These are phyloP conservation scores for Machimus atricapillus DNA, from an alignment of 2,888 invertebrate species.

Conservation along the genomic window DNA sequence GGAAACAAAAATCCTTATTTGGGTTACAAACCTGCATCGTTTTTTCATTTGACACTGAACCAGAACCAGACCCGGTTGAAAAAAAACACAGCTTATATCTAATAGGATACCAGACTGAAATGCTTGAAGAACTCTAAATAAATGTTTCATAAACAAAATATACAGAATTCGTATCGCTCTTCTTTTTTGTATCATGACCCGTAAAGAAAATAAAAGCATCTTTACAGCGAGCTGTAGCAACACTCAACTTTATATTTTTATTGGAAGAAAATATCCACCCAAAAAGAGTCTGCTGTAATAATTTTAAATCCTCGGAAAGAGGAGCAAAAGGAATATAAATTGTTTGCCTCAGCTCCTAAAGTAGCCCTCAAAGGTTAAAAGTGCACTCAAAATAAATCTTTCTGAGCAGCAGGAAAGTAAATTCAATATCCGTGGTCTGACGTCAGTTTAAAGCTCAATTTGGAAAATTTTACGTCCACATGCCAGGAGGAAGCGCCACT, in stretches of 20 bases:
- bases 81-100: too few relatives aligned
- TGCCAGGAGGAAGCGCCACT: background rate
- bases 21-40: too few relatives aligned
- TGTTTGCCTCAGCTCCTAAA: background rate
- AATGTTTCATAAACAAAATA: background rate
- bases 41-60: too few relatives aligned
- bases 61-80: too few relatives aligned
- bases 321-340: background rate
- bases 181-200: background rate
- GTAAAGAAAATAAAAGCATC: background rate
- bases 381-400: background rate
- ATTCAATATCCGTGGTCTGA: background rate
- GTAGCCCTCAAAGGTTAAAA: background rate
- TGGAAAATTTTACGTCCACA: background rate
- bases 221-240: background rate
- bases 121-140: background rate
- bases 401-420: background rate
- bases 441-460: background rate
- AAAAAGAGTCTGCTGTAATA: background rate
- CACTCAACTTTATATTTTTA: background rate
- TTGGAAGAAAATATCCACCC: background rate
- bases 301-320: background rate
- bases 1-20: too few relatives aligned
- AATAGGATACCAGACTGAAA: too few relatives aligned
- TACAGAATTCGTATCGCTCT: background rate